phyloP scores from a whole-genome alignment of 1,140 invertebrate genomes.

The Diprion similis region DNA sequence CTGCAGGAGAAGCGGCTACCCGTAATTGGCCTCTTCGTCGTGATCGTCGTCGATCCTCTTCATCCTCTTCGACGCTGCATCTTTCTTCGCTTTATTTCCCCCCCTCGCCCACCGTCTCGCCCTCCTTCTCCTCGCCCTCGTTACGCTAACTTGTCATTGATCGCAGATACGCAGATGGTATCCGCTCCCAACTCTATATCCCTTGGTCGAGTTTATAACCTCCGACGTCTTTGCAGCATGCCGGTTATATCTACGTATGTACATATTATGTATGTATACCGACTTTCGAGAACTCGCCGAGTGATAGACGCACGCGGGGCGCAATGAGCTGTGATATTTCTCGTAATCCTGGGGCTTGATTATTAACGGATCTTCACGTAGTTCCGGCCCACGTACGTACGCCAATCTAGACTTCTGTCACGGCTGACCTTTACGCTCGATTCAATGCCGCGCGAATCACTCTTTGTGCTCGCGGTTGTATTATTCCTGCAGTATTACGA shows the following conservation, averaged over 20 bases:
- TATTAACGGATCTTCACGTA: background rate
- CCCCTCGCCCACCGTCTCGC: slow-evolving; percentile 31
- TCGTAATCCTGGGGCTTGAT: background rate
- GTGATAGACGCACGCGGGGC: background rate
- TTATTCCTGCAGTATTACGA: background rate
- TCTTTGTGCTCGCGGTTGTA: background rate
- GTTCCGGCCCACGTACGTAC: background rate
- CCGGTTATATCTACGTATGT: background rate
- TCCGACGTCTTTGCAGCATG: background rate
- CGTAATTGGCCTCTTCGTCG: slow-evolving; percentile 16
- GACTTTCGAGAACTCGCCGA: no score
- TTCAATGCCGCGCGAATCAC: background rate
- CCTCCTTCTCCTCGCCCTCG: slow-evolving; percentile 36
- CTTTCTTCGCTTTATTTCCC: slow-evolving; percentile 15
- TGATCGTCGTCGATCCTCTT: slow-evolving; percentile 18
- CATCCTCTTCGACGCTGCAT: slow-evolving; percentile 11
- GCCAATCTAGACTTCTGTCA: background rate
- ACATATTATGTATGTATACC: background rate
- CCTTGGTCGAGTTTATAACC: slow-evolving; percentile 2
- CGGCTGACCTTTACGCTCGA: slow-evolving; percentile 6
- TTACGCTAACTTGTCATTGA: slow-evolving; percentile 55
- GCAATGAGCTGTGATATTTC: background rate
- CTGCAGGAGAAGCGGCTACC: background rate
- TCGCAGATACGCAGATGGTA: slow-evolving; percentile 48
- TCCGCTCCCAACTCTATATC: slow-evolving; percentile 25